phyloP scores from a whole-genome alignment of 1,140 invertebrate genomes.

The Neodiprion virginianus region DNA sequence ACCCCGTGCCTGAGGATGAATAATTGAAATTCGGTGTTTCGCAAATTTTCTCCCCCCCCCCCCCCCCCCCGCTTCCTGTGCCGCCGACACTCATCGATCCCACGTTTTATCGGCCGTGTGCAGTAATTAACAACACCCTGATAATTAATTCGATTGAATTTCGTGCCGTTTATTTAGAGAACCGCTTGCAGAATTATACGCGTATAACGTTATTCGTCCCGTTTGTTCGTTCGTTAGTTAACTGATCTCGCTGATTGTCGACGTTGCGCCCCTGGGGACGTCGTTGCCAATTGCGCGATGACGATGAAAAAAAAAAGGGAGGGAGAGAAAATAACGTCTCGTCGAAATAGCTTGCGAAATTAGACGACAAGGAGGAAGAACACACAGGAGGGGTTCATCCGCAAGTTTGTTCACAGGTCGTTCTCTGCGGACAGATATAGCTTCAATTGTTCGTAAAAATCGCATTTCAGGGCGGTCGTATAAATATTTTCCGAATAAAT shows the following conservation, averaged over 20 bases:
- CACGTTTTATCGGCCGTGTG: constrained; percentile 46
- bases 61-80: constrained; percentile 11
- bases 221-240: background rate
- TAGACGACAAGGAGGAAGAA: too few relatives aligned
- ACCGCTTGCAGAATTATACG: too few relatives aligned
- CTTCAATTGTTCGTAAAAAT: too few relatives aligned
- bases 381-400: too few relatives aligned
- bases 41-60: constrained; percentile 25
- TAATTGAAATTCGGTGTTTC: constrained; percentile 43
- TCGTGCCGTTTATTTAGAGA: constrained; percentile 36
- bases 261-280: background rate
- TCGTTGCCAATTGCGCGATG: too few relatives aligned
- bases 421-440: too few relatives aligned
- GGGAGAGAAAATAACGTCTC: too few relatives aligned
- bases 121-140: constrained; percentile 47
- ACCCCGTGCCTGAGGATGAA: constrained; percentile 8
- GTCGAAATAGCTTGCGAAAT: too few relatives aligned
- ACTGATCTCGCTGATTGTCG: background rate
- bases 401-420: too few relatives aligned
- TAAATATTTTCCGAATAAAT: too few relatives aligned
- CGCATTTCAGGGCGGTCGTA: too few relatives aligned
- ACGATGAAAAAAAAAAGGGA: too few relatives aligned
- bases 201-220: background rate
- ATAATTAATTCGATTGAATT: constrained; percentile 56
- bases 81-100: background rate